A percentile compares a stretch with the other conserved stretches of the same genome.
These are phyloP conservation scores for Stenichneumon culpator DNA, from an alignment of 2,888 invertebrate species.

Conservation along the genomic window DNA sequence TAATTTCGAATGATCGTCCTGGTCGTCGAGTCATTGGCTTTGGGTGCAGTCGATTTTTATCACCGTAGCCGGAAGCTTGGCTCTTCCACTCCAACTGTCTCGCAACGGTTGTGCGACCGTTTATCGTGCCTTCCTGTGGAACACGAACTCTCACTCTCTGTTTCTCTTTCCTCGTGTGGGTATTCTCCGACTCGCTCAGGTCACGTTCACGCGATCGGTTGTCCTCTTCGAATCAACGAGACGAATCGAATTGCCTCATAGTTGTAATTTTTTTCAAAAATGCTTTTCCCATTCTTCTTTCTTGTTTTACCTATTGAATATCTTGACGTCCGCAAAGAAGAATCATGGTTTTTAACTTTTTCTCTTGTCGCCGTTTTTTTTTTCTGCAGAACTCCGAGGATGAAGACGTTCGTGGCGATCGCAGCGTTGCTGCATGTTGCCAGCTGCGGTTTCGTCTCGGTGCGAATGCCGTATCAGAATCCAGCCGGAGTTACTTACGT, in stretches of 20 bases:
- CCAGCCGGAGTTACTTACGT: constrained; percentile 87
- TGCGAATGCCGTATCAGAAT: constrained; percentile 85
- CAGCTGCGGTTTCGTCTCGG: constrained; percentile 79
- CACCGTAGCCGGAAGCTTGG: neutral
- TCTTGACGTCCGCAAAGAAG: neutral
- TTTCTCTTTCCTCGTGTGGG: neutral
- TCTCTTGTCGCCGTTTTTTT: neutral
- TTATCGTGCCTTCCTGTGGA: neutral
- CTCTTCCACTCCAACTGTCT: constrained; percentile 22
- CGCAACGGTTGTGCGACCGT: constrained; percentile 1
- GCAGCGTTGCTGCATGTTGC: constrained; percentile 80
- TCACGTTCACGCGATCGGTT: constrained; percentile 2
- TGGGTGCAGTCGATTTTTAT: constrained; percentile 28
- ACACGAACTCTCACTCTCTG: constrained; percentile 14
- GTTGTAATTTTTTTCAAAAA: neutral
- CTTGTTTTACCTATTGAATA: neutral
- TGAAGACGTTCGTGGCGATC: constrained; percentile 80
- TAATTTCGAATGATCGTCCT: constrained; percentile 44
- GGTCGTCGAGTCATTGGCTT: constrained; percentile 13
- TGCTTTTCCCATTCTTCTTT: neutral
- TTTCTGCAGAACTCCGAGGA: constrained; percentile 71
- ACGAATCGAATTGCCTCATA: neutral
- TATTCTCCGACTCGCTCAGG: neutral
- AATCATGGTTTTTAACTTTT: neutral
- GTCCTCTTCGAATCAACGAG: neutral